phyloP scores from a whole-genome alignment of 1,140 invertebrate genomes.

The Melanaphis sacchari region DNA sequence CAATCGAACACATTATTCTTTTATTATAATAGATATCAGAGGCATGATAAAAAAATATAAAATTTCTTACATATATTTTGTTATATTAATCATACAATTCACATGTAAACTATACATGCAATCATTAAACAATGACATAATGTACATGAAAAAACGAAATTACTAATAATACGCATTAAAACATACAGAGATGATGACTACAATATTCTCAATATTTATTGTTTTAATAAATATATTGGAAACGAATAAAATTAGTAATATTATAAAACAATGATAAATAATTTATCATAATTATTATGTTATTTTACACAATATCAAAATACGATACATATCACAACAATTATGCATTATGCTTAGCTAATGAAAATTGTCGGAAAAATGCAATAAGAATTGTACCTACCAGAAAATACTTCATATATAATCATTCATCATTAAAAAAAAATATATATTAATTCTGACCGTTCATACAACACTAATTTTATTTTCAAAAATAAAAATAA shows the following conservation, averaged over 20 bases:
- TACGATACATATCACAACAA: neutral
- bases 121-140: neutral
- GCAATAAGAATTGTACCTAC: neutral
- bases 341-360: neutral
- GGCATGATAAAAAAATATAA: neutral
- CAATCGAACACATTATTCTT: neutral
- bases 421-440: neutral
- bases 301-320: neutral
- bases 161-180: neutral
- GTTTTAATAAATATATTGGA: neutral
- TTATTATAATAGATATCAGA: neutral
- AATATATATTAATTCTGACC: neutral
- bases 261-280: neutral
- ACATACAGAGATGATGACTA: neutral
- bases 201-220: neutral
- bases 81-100: neutral
- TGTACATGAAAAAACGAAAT: neutral
- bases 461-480: neutral
- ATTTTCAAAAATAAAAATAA: neutral
- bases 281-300: neutral
- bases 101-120: too few species aligned
- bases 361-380: neutral
- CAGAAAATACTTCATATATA: neutral
- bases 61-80: neutral
- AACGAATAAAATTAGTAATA: neutral